These are phyloP conservation scores for Agrochola macilenta DNA, from an alignment of 2,888 invertebrate species.

Conservation along the genomic window DNA sequence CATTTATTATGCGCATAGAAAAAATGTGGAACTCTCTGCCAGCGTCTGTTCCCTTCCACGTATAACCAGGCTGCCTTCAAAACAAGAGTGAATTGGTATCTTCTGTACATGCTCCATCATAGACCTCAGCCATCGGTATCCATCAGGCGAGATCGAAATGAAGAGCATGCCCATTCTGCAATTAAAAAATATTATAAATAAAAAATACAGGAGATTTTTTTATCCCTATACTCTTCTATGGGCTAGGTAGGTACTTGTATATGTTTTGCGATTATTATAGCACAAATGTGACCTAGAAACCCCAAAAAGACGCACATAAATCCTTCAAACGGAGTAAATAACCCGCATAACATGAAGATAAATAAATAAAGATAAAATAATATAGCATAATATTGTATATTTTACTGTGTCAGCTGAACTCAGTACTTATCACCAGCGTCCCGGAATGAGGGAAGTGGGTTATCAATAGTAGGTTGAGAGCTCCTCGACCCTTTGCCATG, in stretches of 20 bases:
- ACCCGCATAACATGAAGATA: neutral
- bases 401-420: neutral
- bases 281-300: conserved; percentile 16
- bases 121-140: too few species aligned
- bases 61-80: too few species aligned
- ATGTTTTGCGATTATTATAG: neutral
- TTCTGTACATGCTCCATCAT: too few species aligned
- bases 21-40: too few species aligned
- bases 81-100: too few species aligned
- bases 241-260: neutral
- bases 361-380: conserved; percentile 27
- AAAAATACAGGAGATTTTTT: neutral
- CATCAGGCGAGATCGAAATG: too few species aligned
- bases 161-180: too few species aligned
- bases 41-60: too few species aligned
- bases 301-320: neutral
- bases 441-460: conserved; percentile 44
- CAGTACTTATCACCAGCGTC: conserved; percentile 25
- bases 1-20: too few species aligned
- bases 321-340: conserved; percentile 4
- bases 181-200: too few species aligned
- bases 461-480: conserved; percentile 37
- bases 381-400: neutral
- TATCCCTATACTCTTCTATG: neutral
- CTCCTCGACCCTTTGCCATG: conserved; percentile 22